Base-by-base conservation (phyloP, 1,140 invertebrate genomes). In the Rhyacophila brunnea region DNA sequence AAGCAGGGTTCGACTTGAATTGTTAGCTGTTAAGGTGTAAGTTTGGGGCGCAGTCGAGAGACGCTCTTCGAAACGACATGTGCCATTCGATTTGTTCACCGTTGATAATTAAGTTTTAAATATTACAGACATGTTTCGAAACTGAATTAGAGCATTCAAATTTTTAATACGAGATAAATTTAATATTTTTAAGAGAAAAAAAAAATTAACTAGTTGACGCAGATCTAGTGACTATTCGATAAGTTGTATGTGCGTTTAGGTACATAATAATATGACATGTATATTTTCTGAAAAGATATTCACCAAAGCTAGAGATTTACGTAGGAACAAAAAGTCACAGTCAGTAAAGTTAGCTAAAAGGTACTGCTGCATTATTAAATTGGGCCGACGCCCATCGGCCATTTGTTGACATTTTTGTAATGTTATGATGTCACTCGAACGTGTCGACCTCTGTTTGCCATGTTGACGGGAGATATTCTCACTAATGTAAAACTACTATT, bases 221-320 rank as follows among this genome's bases (percentile, higher is more conserved):
- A 60, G 47, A 59, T 56, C 36, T 64, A 64, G 60, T 53, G 48
- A 53, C 17, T 58, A 45, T 45, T 38, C 20, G 19, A 56, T 64
- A 64, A 60, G 58, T 28, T 56, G 40, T 57, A 52, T 60, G 58
- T 60, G 62, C 62, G 53, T 54, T 56, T 59, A 59, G 47, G 55
- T 64, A 60, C 56, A 51, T 59, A 54, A 51, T 59, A 54, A 52
- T 55, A 64, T 46, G 38, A 64, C 49, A 56, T 64, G 62, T 64
- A 64, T 64, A 64, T 64, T 64, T 64, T 64, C 62, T 60, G 62
- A 64, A 57, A 54, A 50, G 50, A 57, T 64, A 60, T 64, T 64
- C 62, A 64, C 62, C 62, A 64, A 64, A 64, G 62, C 34, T 64
- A 64, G 62, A 51, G 40, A 49, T 57, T 52, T 60, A 62, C 57